These are phyloP conservation scores for Macrocentrus cingulum DNA, from an alignment of 1,140 invertebrate species.

Conservation along the genomic window DNA sequence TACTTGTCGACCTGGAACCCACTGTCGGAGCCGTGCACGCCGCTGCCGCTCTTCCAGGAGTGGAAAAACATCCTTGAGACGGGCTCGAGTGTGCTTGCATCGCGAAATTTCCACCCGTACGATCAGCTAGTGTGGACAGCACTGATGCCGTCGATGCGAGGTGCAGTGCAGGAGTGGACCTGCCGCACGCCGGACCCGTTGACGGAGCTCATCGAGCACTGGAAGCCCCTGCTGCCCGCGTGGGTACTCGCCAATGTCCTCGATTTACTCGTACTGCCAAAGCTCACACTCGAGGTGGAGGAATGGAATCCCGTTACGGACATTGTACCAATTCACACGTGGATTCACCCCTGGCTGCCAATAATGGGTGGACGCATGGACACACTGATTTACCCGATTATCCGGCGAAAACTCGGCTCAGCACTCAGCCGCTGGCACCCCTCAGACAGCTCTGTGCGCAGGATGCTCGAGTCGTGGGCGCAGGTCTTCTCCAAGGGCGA, in stretches of 20 bases:
- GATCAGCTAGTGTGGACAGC: constrained; percentile 85
- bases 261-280: constrained; percentile 79
- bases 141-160: constrained; percentile 81
- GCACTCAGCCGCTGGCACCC: constrained; percentile 92
- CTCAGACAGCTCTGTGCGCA: constrained; percentile 85
- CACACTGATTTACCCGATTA: constrained; percentile 83
- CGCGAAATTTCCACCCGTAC: constrained; percentile 72
- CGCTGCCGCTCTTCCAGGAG: constrained; percentile 68
- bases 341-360: constrained; percentile 95
- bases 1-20: constrained; percentile 76
- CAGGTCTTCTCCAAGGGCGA: constrained; percentile 79
- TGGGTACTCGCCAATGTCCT: constrained; percentile 85
- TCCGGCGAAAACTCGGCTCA: constrained; percentile 86
- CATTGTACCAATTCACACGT: constrained; percentile 90
- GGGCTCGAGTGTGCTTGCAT: constrained; percentile 51
- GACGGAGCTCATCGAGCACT: constrained; percentile 78
- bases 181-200: constrained; percentile 74
- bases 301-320: constrained; percentile 95
- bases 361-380: constrained; percentile 75
- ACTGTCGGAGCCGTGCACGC: constrained; percentile 65
- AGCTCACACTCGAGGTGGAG: constrained; percentile 77
- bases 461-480: constrained; percentile 93
- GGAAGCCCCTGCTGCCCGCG: constrained; percentile 76
- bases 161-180: constrained; percentile 72
- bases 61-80: constrained; percentile 72